Evolutionary conservation across 2,797 vertebrate species (phyloP).

Genomic region (Halcyon leucocephala): DNA sequence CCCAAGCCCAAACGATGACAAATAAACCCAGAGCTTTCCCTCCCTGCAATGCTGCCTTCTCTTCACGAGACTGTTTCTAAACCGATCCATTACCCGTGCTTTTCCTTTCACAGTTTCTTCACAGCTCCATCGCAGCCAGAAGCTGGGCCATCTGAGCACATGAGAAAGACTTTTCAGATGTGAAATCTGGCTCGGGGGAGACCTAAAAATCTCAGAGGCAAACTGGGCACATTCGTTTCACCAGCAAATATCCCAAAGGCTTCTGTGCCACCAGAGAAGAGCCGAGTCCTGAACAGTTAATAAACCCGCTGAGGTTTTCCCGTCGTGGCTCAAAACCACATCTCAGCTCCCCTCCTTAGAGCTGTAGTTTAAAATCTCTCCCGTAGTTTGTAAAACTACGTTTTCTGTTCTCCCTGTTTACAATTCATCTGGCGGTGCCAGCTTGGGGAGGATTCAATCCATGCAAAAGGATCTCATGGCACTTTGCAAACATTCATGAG

Average conservation of each 20-base stretch:
- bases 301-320: background rate
- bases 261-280: background rate
- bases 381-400: background rate
- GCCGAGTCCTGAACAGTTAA: background rate
- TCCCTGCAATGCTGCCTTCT: background rate
- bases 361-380: background rate
- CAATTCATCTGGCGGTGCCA: background rate
- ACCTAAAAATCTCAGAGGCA: background rate
- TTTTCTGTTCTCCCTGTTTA: background rate
- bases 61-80: background rate
- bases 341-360: background rate
- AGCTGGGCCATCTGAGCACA: slow-evolving; percentile 49
- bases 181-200: background rate
- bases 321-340: background rate
- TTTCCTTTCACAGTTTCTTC: slow-evolving; percentile 56
- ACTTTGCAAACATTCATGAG: background rate
- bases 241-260: background rate
- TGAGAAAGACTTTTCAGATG: slow-evolving; percentile 8
- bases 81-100: background rate
- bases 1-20: background rate
- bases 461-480: background rate
- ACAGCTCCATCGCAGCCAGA: slow-evolving; percentile 42
- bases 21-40: background rate
- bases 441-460: background rate
- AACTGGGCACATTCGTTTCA: background rate